Evolutionary conservation across 53 echinoderm and acorn worm genomes (phyloP), one percentile per base, ranked within the genome.

Genomic region (Zoroaster sp.): DNA sequence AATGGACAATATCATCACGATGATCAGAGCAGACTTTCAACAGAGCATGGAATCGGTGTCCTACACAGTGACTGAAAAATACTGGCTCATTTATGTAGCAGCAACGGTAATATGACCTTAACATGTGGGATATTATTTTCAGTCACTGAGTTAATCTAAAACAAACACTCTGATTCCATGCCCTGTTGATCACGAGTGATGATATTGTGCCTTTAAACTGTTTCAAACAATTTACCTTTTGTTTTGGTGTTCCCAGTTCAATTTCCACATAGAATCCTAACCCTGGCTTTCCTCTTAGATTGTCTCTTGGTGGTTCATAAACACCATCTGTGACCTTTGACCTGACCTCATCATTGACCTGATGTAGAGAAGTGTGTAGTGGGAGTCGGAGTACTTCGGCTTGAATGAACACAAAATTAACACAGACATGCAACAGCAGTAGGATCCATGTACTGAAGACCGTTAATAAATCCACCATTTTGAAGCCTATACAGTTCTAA

Each of bases 261-360:
- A 97, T 90, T 71, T 97, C 95, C 34, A 97, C 90, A 30, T 93
- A 97, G 65, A 92, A 97, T n/a, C 97, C 97, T 45, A 90, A 75
- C 5, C 95, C 97, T 0, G 97, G 93, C 68, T 94, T 95, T 2
- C 97, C 97, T 42, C 93, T 74, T 8, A 97, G 51, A 53, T 97
- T 93, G 37, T 88, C 91, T 34, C 85, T 91, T 5, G 89, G 79
- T 1, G 38, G 12, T 8, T 10, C n/a, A 51, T 52, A 30, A 14
- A 51, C 52, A 25, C 38, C 41, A 32, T 12, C 80, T 38, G 11
- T 43, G 66, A 37, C 80, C 15, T 44, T n/a, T 71, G 83, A 70
- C 83, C 38, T 71, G 47, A 83, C 71, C 52, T 46, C 47, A 10
- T 70, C 47, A 28, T 71, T 70, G 52, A 70, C 52, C 72, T 69